Conservation (phyloP, 2,113 vertebrate species). For the Nothocercus julius region DNA sequence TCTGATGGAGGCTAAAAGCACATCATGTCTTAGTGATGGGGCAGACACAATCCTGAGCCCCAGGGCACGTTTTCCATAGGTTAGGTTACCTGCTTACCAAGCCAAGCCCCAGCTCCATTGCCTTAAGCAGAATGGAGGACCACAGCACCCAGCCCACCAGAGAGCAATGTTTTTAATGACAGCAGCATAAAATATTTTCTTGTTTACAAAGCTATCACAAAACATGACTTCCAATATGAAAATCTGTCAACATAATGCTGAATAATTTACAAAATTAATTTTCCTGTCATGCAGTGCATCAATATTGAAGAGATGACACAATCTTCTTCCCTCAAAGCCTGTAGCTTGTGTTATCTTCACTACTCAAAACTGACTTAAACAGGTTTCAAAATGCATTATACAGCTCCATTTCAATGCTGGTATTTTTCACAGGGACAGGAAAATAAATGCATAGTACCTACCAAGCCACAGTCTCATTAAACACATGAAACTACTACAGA, state of each 20-base stretch:
- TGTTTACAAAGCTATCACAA: background rate
- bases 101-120: background rate
- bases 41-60: background rate
- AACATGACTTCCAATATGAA: background rate
- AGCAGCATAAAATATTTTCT: fast-evolving
- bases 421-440: background rate
- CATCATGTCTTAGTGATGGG: background rate
- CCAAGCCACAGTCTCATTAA: background rate
- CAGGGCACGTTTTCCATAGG: fast-evolving
- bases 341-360: background rate
- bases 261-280: background rate
- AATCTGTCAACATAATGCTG: background rate
- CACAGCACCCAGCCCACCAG: background rate
- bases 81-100: fast-evolving
- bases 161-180: fast-evolving
- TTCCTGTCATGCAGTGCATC: background rate
- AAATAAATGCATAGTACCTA: background rate
- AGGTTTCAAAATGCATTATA: background rate
- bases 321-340: background rate
- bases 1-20: fast-evolving
- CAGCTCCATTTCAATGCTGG: background rate
- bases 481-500: background rate
- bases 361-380: background rate
- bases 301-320: background rate
- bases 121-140: background rate